phyloP scores from a whole-genome alignment of 53 echinoderm and acorn worm species.

The Hippasteria phrygiana region DNA sequence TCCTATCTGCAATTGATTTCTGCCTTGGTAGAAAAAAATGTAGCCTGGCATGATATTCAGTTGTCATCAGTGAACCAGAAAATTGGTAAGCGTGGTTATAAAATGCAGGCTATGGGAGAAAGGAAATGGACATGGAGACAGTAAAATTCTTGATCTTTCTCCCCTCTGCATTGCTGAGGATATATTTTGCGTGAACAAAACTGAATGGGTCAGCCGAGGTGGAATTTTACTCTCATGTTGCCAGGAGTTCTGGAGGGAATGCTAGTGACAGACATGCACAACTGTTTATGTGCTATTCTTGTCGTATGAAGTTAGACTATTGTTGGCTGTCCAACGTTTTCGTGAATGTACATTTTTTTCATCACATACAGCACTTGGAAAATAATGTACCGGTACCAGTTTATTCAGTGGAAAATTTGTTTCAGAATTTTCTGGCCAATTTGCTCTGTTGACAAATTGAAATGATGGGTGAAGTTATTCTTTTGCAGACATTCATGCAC shows the following conservation, averaged over 20 bases:
- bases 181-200: conserved; percentile 4
- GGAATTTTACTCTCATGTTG: conserved; percentile 24
- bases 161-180: conserved; percentile 42
- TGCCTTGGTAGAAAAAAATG: neutral
- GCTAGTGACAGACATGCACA: conserved; percentile 34
- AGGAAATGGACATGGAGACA: neutral
- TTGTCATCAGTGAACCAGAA: neutral
- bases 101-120: neutral
- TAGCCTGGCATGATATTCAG: neutral
- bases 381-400: too few relatives aligned
- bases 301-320: too few relatives aligned
- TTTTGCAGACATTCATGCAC: too few relatives aligned
- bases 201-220: conserved; percentile 41
- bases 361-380: too few relatives aligned
- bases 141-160: conserved; percentile 42
- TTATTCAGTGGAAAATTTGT: too few relatives aligned
- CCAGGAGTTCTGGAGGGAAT: neutral
- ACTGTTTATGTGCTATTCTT: neutral
- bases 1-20: neutral
- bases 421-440: too few relatives aligned
- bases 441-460: too few relatives aligned
- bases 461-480: too few relatives aligned
- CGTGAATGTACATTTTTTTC: too few relatives aligned
- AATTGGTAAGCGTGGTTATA: neutral
- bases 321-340: too few relatives aligned